A percentile compares a stretch with the other conserved stretches of the same genome.
These are phyloP conservation scores for Calyptomena viridis DNA, from an alignment of 2,113 vertebrate species.

Conservation along the genomic window DNA sequence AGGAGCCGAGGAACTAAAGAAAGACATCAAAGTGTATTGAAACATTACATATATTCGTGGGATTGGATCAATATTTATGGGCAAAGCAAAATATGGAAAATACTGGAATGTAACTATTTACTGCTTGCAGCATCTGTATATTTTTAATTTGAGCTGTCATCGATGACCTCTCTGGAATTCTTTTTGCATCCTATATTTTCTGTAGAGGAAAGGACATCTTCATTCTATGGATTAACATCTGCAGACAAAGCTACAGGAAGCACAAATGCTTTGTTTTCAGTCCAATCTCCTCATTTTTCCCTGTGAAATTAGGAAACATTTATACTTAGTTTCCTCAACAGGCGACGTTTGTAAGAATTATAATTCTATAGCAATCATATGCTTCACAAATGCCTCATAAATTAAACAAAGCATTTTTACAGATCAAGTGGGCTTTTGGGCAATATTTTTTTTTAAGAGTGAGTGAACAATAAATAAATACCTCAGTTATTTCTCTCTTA, in stretches of 20 bases:
- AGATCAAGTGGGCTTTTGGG: not conserved
- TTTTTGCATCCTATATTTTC: not conserved
- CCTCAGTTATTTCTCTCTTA: not conserved
- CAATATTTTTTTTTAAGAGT: not conserved
- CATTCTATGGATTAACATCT: not conserved
- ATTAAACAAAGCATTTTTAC: constrained; percentile 1
- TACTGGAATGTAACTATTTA: not conserved
- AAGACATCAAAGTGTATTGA: not conserved
- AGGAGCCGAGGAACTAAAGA: not conserved
- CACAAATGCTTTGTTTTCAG: not conserved
- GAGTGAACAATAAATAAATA: not conserved
- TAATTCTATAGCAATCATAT: not conserved
- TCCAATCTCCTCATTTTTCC: not conserved
- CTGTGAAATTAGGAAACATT: not conserved
- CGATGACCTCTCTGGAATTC: not conserved
- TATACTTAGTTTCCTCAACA: constrained; percentile 3
- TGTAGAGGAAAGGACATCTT: not conserved
- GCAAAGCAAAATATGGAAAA: not conserved
- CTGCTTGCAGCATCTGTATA: not conserved
- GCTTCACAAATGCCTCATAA: not conserved
- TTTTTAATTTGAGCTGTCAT: not conserved
- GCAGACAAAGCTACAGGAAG: not conserved
- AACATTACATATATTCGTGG: not conserved
- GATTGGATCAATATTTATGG: not conserved
- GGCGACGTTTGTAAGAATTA: not conserved